Base-by-base conservation (phyloP, 2,888 invertebrate genomes). In the Dasysyrphus tricinctus region DNA sequence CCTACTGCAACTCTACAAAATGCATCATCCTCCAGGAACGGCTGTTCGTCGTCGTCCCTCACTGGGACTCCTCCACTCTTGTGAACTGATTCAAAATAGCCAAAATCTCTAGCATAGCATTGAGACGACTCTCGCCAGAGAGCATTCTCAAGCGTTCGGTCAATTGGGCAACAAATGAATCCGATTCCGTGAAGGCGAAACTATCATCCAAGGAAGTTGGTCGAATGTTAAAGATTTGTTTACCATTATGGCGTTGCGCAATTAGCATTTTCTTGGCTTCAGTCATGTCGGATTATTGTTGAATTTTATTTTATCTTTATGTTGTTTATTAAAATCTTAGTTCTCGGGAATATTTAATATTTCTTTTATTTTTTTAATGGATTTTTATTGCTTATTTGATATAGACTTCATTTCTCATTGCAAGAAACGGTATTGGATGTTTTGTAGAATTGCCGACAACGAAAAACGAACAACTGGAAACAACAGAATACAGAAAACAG, bases 31-130 rank as follows among this genome's bases (percentile, higher is more conserved):
- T 19, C 49, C 37, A 32, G 63, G 5, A 42, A 63, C 24, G n/a
- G 47, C 12, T 19, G 29, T 3, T 24, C 3, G 24, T 14, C 24
- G 16, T 39, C 29, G 1, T 16, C 8, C 12, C 39, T 54, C 9
- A 65, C 11, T 74, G 74, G 1, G 80, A 69, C 8, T 88, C 88
- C 44, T 88, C 88, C 16, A 86, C 88, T 7, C 88, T 82, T 7
- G 88, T 88, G 70, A 88, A 89, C 29, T 88, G 88, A 81, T 89
- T 89, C 5, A 89, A 73, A 57, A 89, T 89, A 1, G 88, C 88
- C 32, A 89, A 54, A 8, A 89, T 89, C 19, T 88, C 88, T 14
- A 88, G 74, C 88, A 89, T 89, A 5, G 88, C 89, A 29, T 88
- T 88, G 5, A 88, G 78, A 5, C 88, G 88, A 54, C 88, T 89